Conservation (phyloP, 1,140 invertebrate species). For the Zelostemma sp. region DNA sequence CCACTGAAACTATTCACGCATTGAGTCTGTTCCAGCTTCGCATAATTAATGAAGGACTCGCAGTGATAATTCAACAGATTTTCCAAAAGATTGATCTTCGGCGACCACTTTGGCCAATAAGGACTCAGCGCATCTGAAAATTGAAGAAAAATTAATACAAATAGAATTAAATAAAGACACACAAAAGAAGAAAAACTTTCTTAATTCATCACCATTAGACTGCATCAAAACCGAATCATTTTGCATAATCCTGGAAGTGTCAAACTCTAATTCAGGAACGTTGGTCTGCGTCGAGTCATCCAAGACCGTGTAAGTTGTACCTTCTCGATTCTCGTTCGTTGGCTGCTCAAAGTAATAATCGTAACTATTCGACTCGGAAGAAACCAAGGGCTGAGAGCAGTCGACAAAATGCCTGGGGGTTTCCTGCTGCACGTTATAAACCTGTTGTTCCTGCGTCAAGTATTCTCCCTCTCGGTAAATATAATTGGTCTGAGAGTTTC, state of each 20-base stretch:
- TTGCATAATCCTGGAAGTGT: not conserved
- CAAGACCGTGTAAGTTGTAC: conserved; percentile 31
- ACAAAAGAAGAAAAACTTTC: not conserved
- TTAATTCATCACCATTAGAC: too few species aligned
- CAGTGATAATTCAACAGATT: conserved; percentile 52
- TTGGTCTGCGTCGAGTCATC: conserved; percentile 7
- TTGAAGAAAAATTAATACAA: conserved; percentile 1
- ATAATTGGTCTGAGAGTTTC: too few species aligned
- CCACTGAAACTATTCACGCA: conserved; percentile 49
- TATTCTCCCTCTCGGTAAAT: too few species aligned
- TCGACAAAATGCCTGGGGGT: conserved; percentile 21
- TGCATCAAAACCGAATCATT: not conserved
- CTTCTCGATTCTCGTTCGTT: conserved; percentile 9
- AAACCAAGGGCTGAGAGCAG: conserved; percentile 7
- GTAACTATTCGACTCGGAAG: conserved; percentile 10
- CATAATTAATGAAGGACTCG: conserved; percentile 42
- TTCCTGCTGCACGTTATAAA: conserved; percentile 6
- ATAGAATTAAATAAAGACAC: not conserved
- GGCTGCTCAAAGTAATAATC: conserved; percentile 28
- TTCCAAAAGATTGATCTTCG: conserved; percentile 42
- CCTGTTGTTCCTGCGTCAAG: conserved; percentile 24
- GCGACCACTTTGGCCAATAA: conserved; percentile 50
- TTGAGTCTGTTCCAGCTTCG: conserved; percentile 56
- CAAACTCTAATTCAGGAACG: not conserved
- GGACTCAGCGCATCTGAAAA: conserved; percentile 44